Evolutionary conservation across 2,888 invertebrate genomes (phyloP).

Genomic region (Anarsia innoxiella): DNA sequence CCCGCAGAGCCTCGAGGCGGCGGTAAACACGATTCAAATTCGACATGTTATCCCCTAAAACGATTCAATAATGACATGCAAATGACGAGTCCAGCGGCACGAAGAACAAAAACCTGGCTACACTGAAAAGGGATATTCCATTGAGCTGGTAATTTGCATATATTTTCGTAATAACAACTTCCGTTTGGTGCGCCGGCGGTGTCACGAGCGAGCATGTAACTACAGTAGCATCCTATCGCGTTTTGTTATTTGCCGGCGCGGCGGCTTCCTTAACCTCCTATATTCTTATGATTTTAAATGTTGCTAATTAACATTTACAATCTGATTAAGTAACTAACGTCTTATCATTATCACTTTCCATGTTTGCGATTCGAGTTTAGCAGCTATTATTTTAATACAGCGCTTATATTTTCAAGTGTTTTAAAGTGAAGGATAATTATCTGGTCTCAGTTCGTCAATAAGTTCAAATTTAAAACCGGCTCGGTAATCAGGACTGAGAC

Average conservation of each 20-base stretch:
- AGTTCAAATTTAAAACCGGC: not conserved
- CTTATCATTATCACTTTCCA: constrained; percentile 12
- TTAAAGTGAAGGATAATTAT: not conserved
- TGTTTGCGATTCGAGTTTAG: not conserved
- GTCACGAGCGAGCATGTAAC: constrained; percentile 37
- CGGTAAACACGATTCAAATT: constrained; percentile 54
- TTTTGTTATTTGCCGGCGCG: constrained; percentile 26
- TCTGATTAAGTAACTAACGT: too few species aligned
- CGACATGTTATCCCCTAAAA: constrained; percentile 61
- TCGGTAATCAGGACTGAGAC: constrained; percentile 1
- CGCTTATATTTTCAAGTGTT: too few species aligned
- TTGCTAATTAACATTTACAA: too few species aligned
- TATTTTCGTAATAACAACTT: constrained; percentile 67
- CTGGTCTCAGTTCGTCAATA: not conserved
- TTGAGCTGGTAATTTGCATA: constrained; percentile 61
- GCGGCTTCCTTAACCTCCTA: constrained; percentile 10
- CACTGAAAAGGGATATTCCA: constrained; percentile 49
- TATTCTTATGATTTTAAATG: constrained; percentile 13
- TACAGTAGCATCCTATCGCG: constrained; percentile 29
- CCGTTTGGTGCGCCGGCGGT: constrained; percentile 50
- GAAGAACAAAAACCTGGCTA: constrained; percentile 47
- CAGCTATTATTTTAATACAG: too few species aligned
- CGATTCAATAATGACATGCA: constrained; percentile 64
- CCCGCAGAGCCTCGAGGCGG: constrained; percentile 39
- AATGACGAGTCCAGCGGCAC: constrained; percentile 54